Conservation (phyloP, 2,797 vertebrate species). For the Podarcis lilfordi region DNA sequence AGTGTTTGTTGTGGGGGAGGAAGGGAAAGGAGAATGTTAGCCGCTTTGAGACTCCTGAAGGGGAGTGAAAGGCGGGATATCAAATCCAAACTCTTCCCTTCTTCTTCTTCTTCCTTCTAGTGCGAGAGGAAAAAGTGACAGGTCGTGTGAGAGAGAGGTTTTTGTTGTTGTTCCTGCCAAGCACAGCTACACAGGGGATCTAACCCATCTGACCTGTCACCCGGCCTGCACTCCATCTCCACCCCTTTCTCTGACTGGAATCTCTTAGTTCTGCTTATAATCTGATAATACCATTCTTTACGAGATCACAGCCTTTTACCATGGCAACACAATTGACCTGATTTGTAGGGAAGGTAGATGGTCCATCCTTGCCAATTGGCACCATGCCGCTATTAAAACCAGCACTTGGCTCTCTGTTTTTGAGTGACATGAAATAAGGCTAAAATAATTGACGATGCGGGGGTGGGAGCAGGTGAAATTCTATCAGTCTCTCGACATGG, state of each 20-base stretch:
- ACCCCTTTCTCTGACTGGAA: not conserved
- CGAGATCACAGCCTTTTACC: conserved; percentile 30
- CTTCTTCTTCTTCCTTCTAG: too few species aligned
- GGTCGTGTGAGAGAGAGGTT: too few species aligned
- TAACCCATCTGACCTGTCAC: not conserved
- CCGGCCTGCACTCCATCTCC: not conserved
- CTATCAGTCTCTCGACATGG: not conserved
- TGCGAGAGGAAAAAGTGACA: not conserved
- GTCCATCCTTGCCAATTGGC: conserved; percentile 23
- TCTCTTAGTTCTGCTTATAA: conserved; percentile 25
- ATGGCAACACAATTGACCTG: conserved; percentile 38
- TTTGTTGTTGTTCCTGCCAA: not conserved
- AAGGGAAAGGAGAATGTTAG: too few species aligned
- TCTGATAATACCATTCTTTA: conserved; percentile 40
- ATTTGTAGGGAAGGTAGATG: conserved; percentile 19
- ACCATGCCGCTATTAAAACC: conserved; percentile 4
- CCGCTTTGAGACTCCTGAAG: too few species aligned
- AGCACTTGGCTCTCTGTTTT: not conserved
- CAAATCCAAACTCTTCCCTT: too few species aligned
- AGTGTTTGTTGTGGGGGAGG: too few species aligned
- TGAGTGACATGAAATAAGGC: not conserved
- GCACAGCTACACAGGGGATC: too few species aligned
- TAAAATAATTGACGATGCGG: too few species aligned
- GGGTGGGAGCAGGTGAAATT: not conserved
- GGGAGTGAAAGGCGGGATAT: too few species aligned